Conservation (phyloP, 2,797 vertebrate genomes). For the Sebastiscus albofasciatus region DNA sequence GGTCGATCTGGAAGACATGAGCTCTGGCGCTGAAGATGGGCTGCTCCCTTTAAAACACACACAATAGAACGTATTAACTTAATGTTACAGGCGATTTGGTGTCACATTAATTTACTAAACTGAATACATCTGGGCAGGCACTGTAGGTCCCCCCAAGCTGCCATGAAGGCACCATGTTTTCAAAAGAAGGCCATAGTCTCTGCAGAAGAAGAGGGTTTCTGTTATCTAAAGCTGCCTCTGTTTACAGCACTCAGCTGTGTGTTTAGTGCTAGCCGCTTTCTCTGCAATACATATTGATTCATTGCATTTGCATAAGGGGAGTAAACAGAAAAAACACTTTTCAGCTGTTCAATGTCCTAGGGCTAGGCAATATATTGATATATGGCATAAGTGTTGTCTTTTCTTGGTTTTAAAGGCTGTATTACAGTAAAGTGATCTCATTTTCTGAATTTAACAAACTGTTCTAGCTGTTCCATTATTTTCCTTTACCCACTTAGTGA, state of each 20-base stretch:
- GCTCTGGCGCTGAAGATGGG: conserved; percentile 95
- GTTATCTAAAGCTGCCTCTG: background rate
- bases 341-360: no score
- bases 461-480: no score
- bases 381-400: no score
- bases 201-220: background rate
- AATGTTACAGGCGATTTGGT: background rate
- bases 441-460: no score
- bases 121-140: background rate
- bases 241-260: background rate
- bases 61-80: background rate
- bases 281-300: background rate
- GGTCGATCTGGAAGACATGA: conserved; percentile 98
- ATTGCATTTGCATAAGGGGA: background rate
- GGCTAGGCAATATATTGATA: no score
- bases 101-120: background rate
- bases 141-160: no score
- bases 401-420: no score
- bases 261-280: background rate
- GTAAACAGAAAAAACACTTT: background rate
- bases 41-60: conserved; percentile 87
- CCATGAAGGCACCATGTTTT: background rate
- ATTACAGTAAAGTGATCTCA: no score
- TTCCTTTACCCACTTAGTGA: no score
- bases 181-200: background rate